Evolutionary conservation across 2,113 vertebrate species (phyloP), one percentile per base, ranked within the genome.

Genomic region (Leptobrachium ailaonicum): DNA sequence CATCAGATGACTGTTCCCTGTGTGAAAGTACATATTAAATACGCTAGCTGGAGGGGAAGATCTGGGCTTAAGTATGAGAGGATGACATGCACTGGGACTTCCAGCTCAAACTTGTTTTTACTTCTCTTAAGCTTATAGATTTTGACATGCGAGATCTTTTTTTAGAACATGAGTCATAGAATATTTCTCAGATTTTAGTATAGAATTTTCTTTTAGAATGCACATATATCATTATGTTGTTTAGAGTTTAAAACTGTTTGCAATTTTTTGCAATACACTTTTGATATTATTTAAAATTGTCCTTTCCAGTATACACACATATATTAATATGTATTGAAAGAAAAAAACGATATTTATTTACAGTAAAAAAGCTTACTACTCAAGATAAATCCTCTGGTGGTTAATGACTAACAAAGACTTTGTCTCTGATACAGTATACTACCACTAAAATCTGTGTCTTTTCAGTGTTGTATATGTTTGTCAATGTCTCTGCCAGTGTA

Each of bases 161-260:
- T 70, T 58, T 56, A 68, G 50, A 4, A 70, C 12, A 75, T 69
- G 53, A 77, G 75, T 77, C 64, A 69, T 9, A 69, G 41, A 77
- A 14, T 58, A 43, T 69, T 32, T 68, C 11, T 2, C 44, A 14
- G 44, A 47, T 40, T 71, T 68, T 68, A 68, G 43, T 42, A 68
- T 41, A 45, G 68, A 12, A 20, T 11, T 60, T 71, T 71, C 45
- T 45, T 71, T 14, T 44, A 70, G 68, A 12, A 20, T 6, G 40
- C 32, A 64, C 62, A 7, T 12, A 64, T 9, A 64, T 13, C 62
- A 64, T 64, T 20, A 64, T n/a, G 4, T 20, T 64, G 62, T 4
- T 64, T 64, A 64, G 4, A 64, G 20, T 64, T 64, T 40, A 62
- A 2, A 9, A 62, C 14, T 62, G 5, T 62, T 12, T 62, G 10